These are phyloP conservation scores for Endotricha flammealis DNA, from an alignment of 2,888 invertebrate species.

Conservation along the genomic window DNA sequence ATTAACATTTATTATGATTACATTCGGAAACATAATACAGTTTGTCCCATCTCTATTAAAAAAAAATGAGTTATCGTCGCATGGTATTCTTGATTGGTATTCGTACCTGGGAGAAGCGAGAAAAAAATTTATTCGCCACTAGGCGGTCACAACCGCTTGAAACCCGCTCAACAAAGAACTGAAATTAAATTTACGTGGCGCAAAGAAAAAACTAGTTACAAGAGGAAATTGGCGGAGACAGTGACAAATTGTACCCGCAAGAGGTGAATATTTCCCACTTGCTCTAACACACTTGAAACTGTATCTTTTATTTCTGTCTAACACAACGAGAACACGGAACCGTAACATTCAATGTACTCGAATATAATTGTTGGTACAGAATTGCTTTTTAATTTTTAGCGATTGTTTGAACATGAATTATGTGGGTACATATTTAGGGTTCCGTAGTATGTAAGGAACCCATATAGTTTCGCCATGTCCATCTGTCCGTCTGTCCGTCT, in stretches of 20 bases:
- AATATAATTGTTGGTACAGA: constrained; percentile 44
- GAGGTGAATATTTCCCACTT: constrained; percentile 43
- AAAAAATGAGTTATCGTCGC: no score
- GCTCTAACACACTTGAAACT: constrained; percentile 32
- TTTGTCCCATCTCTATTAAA: no score
- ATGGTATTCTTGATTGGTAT: no score
- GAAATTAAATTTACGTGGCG: constrained; percentile 74
- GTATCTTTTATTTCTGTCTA: constrained; percentile 35
- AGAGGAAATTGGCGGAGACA: constrained; percentile 74
- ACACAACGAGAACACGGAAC: constrained; percentile 33
- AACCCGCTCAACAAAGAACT: constrained; percentile 63
- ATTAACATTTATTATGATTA: no score
- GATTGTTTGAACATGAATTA: neutral
- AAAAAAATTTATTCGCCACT: constrained; percentile 22
- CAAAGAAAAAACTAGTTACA: constrained; percentile 76
- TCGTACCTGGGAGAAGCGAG: constrained; percentile 16
- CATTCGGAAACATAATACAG: no score
- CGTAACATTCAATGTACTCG: constrained; percentile 40
- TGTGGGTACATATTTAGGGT: no score
- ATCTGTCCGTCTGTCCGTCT: no score
- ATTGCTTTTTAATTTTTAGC: constrained; percentile 13
- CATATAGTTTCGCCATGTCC: no score
- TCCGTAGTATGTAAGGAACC: no score
- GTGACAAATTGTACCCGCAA: constrained; percentile 72
- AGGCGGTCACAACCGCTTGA: constrained; percentile 47